Evolutionary conservation across 2,888 invertebrate species (phyloP).

Genomic region (Yponomeuta cagnagella): DNA sequence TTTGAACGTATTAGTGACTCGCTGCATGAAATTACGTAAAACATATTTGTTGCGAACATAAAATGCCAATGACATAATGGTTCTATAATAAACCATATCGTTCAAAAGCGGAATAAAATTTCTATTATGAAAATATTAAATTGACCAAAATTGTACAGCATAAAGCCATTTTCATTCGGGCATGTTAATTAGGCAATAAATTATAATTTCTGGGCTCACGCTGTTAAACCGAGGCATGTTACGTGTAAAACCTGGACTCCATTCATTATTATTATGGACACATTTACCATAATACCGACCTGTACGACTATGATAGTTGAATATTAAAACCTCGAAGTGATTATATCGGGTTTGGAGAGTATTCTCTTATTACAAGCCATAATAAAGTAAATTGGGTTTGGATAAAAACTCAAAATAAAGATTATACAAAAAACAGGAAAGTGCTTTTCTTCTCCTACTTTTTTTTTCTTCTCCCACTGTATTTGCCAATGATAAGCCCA

Average conservation of each 20-base stretch:
- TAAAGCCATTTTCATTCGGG: slow-evolving; percentile 1
- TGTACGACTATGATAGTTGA: background rate
- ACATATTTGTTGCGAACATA: background rate
- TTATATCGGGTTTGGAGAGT: background rate
- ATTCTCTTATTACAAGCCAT: background rate
- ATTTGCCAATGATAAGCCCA: background rate
- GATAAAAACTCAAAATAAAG: too few species aligned
- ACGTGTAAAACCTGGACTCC: slow-evolving; percentile 2
- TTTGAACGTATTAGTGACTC: background rate
- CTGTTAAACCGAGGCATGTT: background rate
- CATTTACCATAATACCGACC: background rate
- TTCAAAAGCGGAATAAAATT: background rate
- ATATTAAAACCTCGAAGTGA: background rate
- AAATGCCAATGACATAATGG: background rate
- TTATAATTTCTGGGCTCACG: slow-evolving; percentile 5
- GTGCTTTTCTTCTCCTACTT: background rate
- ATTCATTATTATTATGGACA: background rate
- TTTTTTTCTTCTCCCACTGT: background rate
- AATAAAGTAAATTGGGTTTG: too few species aligned
- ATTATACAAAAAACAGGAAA: too few species aligned
- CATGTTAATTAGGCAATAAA: slow-evolving; percentile 13
- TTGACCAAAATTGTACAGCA: background rate
- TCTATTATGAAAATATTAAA: background rate
- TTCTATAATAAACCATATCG: background rate
- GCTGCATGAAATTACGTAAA: background rate